Evolutionary conservation across 2,113 vertebrate species (phyloP), one percentile per base, ranked within the genome.

Genomic region (Toxostoma redivivum): DNA sequence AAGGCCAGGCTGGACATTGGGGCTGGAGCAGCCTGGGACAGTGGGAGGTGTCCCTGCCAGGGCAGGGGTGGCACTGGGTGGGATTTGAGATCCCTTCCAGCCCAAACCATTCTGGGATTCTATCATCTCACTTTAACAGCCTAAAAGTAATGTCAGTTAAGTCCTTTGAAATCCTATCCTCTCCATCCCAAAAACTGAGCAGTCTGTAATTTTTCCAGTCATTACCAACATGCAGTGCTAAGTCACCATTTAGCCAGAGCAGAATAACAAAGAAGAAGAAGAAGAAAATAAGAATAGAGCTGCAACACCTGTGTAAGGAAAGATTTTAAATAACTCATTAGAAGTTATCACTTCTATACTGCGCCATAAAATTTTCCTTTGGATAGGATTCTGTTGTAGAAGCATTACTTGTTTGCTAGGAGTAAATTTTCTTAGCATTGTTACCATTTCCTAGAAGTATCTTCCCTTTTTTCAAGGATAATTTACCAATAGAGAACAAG

Each of bases 401-500:
- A 90, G 5, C 22, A 79, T 78, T 74, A 65, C 27, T 19, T 74
- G 45, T 40, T 81, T 83, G 33, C 38, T 69, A 65, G 21, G 11
- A 86, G 30, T 57, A 51, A 17, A 37, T 77, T 79, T 82, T 73
- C 7, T 79, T 38, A 74, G 4, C 16, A 45, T 58, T 56, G 12
- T 44, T 81, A 35, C 25, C 40, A 25, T 86, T 83, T 66, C 9
- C 27, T 67, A 44, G 10, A 7, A 93, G 11, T 21, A 76, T 21
- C 14, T 72, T 86, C 37, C 13, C 11, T 48, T 81, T 95, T 76
- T 94, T 90, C 53, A 94, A 53, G 31, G 28, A 45, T 72, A 74
- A 81, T 96, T 90, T 95, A 70, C 48, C 61, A 81, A 62, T 19
- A 61, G 10, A 72, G 35, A 96, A 65, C 62, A 87, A 82, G 15